Base-by-base conservation (phyloP, 2,797 vertebrate genomes). In the Thunnus albacares region DNA sequence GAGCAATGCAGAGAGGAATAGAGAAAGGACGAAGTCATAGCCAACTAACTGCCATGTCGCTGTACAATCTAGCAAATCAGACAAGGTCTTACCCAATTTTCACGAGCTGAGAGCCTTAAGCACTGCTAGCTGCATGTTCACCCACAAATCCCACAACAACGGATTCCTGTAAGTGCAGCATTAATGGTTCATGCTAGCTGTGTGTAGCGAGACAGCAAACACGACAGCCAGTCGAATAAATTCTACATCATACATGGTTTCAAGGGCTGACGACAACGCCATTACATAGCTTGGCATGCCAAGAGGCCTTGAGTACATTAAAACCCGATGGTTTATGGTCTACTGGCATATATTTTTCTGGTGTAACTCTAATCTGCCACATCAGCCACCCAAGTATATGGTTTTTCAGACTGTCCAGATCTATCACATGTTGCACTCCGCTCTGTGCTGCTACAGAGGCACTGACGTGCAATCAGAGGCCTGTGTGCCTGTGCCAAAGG, bases 401-500 rank as follows among this genome's bases (percentile, higher is more conserved):
- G 30, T 82, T 89, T 88, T 83, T 81, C 30, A 75, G 77, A 82
- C 89, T 88, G 90, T 92, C 90, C 43, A 7, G 43, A 82, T 71
- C 84, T 10, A 92, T 94, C 88, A 87, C 83, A 86, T 83, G 83
- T 87, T 79, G 78, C 74, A 30, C 57, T 70, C 47, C 1, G 67
- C 77, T 86, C 49, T 4, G 47, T 74, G 76, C 84, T 77, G 82
- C 84, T 87, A 85, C 81, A 90, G 84, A 87, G 83, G 83, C 79
- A 84, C 76, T 87, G 90, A 93, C 85, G 3, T 91, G 89, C 88
- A 93, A 93, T 92, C 93, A 92, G 89, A 88, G 85, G 75, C 71
- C 83, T 58, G 85, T 67, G 22, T 75, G 88, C 80, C 56, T 68
- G 82, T 87, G 89, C 89, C 88, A 88, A 89, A 75, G 72, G 71